phyloP scores from a whole-genome alignment of 2,888 invertebrate species.

The Keiferia lycopersicella region DNA sequence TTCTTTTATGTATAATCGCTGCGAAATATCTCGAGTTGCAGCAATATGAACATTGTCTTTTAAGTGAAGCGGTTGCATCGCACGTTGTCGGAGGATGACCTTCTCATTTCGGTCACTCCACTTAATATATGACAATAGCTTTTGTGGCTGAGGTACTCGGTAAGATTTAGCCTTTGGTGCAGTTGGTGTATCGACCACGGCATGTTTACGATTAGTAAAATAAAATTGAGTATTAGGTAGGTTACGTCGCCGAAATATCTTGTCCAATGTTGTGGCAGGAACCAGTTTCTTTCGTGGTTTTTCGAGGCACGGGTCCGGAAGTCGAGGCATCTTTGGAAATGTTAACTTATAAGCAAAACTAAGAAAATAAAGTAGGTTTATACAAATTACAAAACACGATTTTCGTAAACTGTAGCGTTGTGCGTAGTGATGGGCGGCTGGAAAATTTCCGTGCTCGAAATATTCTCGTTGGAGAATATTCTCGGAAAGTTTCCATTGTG shows the following conservation, averaged over 20 bases:
- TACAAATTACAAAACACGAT: not conserved
- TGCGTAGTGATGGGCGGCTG: too few relatives aligned
- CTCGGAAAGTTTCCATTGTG: too few relatives aligned
- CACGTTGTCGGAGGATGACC: conserved; percentile 47
- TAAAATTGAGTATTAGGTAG: conserved; percentile 73
- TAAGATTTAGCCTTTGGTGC: conserved; percentile 50
- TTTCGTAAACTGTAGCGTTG: not conserved
- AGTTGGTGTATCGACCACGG: conserved; percentile 30
- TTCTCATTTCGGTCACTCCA: conserved; percentile 72
- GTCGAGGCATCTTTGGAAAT: not conserved
- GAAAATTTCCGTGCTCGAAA: too few relatives aligned
- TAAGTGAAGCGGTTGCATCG: conserved; percentile 58
- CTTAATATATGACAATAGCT: conserved; percentile 70
- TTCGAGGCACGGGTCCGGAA: conserved; percentile 45
- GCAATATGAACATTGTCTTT: conserved; percentile 71
- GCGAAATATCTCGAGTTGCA: conserved; percentile 77
- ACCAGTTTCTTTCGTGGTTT: conserved; percentile 68
- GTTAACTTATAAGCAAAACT: not conserved
- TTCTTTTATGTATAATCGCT: conserved; percentile 80
- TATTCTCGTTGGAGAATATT: too few relatives aligned
- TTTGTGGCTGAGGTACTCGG: conserved; percentile 66
- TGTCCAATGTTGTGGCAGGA: conserved; percentile 69
- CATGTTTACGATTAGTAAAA: conserved; percentile 68
- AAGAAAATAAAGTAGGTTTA: not conserved
- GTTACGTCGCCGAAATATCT: conserved; percentile 72